Conservation (phyloP, 2,113 vertebrate genomes). For the Melanostigma gelatinosum region DNA sequence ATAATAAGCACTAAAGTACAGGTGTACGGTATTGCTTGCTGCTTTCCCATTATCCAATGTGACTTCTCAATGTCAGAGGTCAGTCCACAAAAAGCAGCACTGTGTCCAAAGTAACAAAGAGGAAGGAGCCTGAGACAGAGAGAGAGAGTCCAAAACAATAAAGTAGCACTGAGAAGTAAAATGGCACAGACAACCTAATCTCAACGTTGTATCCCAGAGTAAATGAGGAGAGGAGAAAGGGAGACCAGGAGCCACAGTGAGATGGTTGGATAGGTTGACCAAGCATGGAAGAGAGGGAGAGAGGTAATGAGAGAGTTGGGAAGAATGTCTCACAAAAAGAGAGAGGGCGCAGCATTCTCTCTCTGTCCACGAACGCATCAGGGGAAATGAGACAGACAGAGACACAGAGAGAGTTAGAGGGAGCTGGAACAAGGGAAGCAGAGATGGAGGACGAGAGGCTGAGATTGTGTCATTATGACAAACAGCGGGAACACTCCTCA, state of each 20-base stretch:
- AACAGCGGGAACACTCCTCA: slow-evolving; percentile 68
- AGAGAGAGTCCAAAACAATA: slow-evolving; percentile 75
- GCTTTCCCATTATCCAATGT: slow-evolving; percentile 57
- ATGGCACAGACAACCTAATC: slow-evolving; percentile 80
- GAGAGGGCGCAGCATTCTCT: slow-evolving; percentile 40
- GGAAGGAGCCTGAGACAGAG: slow-evolving; percentile 42
- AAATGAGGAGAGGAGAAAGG: slow-evolving; percentile 70
- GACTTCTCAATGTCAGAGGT: slow-evolving; percentile 68
- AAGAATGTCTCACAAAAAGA: slow-evolving; percentile 53
- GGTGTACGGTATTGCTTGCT: slow-evolving; percentile 35
- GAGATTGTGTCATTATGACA: slow-evolving; percentile 82
- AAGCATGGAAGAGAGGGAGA: slow-evolving; percentile 40
- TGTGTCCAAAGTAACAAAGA: slow-evolving; percentile 56
- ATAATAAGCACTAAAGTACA: slow-evolving; percentile 34
- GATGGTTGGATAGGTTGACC: slow-evolving; percentile 41
- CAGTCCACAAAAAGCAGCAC: slow-evolving; percentile 56
- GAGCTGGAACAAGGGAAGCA: slow-evolving; percentile 55
- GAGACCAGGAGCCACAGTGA: slow-evolving; percentile 41
- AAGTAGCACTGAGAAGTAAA: slow-evolving; percentile 70
- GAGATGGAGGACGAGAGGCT: slow-evolving; percentile 65
- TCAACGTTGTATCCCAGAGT: slow-evolving; percentile 71
- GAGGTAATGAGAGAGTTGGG: slow-evolving; percentile 55
- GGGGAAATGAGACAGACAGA: slow-evolving; percentile 64
- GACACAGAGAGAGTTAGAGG: slow-evolving; percentile 44
- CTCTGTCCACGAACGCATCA: slow-evolving; percentile 40